Evolutionary conservation across 1,140 invertebrate genomes (phyloP), one percentile per base, ranked within the genome.

Genomic region (Drosophila santomea): DNA sequence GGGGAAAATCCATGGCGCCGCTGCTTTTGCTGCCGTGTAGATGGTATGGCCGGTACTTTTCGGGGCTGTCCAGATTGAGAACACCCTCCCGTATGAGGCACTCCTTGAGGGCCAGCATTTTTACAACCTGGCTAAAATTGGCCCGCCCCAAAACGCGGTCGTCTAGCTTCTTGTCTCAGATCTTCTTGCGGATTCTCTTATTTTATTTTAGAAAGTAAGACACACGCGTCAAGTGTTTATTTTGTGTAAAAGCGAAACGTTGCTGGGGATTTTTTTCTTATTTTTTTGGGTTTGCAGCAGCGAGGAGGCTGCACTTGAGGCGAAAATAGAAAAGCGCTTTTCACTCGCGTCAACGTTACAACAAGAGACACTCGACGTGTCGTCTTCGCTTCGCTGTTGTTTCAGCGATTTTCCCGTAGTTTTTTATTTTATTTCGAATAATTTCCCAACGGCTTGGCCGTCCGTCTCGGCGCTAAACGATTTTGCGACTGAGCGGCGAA

Each of bases 61-160:
- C 61, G 28, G 64, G 75, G 15, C 62, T 78, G 69, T 91, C 90
- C 64, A 91, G 71, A 79, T 91, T 90, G 41, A 91, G 81, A 20
- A 91, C 90, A 67, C 90, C 90, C 75, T 91, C 90, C 20, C 90
- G 85, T 59, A 91, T 91, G 3, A 91, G 48, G 44, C 90, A 91
- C 86, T 91, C 90, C 78, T 91, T 91, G 62, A 91, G 86, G 73
- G 90, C 90, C 67, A 91, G 73, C 90, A 91, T 62, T 78, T 58
- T 59, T 20, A 58, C 12, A 41, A 17, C 39, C 50, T 58, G 61
- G 59, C 63, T 83, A 69, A 66, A 63, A 62, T 62, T 69, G 47
- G 64, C 45, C 51, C 20, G 25, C 57, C 39, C 39, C 17, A 35
- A 63, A 63, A 60, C 55, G 60, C 60, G 55, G 55, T 41, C 60